phyloP scores from a whole-genome alignment of 2,888 invertebrate genomes.

The Drosophila nr. perissopoda region DNA sequence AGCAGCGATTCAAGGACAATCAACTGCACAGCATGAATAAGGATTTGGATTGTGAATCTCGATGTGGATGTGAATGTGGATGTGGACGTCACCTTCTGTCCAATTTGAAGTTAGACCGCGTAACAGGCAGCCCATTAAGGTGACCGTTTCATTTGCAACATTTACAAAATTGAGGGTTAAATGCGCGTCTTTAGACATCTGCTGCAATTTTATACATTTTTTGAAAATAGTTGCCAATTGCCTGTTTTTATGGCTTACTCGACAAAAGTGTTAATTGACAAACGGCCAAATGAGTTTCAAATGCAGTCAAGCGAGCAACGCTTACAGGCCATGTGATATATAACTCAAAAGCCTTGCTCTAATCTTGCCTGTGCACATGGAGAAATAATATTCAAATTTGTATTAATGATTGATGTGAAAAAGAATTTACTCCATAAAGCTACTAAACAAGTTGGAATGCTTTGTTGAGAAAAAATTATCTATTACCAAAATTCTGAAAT shows the following conservation, averaged over 20 bases:
- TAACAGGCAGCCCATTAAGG: slow-evolving; percentile 80
- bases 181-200: slow-evolving; percentile 82
- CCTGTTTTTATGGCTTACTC: slow-evolving; percentile 52
- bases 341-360: slow-evolving; percentile 21
- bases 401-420: background rate
- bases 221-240: slow-evolving; percentile 24
- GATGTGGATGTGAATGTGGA: slow-evolving; percentile 20
- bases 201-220: slow-evolving; percentile 60
- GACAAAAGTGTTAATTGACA: slow-evolving; percentile 75
- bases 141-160: slow-evolving; percentile 79
- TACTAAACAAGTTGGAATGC: background rate
- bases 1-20: slow-evolving; percentile 76
- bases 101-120: slow-evolving; percentile 77
- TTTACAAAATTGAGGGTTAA: slow-evolving; percentile 81
- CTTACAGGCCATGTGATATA: slow-evolving; percentile 18
- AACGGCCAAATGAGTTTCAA: slow-evolving; percentile 51
- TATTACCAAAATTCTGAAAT: no score
- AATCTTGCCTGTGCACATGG: background rate
- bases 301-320: slow-evolving; percentile 56
- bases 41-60: slow-evolving; percentile 26
- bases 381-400: background rate
- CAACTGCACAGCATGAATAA: slow-evolving; percentile 79
- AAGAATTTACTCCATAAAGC: background rate
- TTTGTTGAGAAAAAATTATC: background rate
- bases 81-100: slow-evolving; percentile 72